Percentiles rank a stretch among this genome's conserved stretches.
These are phyloP conservation scores for Ophiothrix spiculata DNA, from an alignment of 35 echinoderm and acorn worm species.

Conservation along the genomic window DNA sequence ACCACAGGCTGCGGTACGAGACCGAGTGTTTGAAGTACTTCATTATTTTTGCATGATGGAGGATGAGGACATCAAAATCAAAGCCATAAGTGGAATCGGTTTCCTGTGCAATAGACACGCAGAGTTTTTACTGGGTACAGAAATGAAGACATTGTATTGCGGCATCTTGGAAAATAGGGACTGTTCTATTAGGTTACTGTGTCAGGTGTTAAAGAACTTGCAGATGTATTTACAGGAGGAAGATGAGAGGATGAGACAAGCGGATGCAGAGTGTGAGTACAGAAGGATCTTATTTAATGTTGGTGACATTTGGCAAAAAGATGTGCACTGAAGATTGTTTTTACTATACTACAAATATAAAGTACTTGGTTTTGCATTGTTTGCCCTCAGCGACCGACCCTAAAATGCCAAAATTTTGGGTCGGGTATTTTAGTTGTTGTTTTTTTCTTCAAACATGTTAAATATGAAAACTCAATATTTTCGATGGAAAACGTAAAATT, in stretches of 20 bases:
- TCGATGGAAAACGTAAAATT: too few species aligned
- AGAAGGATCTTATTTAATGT: too few species aligned
- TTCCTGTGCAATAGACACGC: conserved; percentile 96
- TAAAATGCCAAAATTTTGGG: too few species aligned
- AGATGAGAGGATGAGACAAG: conserved; percentile 96
- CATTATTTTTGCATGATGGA: conserved; percentile 82
- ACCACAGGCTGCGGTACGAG: conserved; percentile 71
- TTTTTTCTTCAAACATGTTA: too few species aligned
- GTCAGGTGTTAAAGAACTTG: conserved; percentile 32
- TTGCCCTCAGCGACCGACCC: too few species aligned
- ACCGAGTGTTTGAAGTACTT: conserved; percentile 83
- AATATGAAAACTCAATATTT: too few species aligned
- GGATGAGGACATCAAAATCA: conserved; percentile 88
- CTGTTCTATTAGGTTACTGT: conserved; percentile 43
- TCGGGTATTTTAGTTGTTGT: too few species aligned
- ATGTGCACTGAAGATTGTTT: too few species aligned
- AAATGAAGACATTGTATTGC: conserved; percentile 75
- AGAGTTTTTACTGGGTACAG: conserved; percentile 57
- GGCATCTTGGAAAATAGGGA: conserved; percentile 42
- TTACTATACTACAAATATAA: not conserved
- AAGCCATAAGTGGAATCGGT: conserved; percentile 82
- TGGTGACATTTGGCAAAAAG: too few species aligned
- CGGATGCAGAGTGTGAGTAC: conserved; percentile 97
- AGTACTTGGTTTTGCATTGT: not conserved
- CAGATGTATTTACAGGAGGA: conserved; percentile 27